These are phyloP conservation scores for Drosophila birchii DNA, from an alignment of 2,888 invertebrate genomes.

Conservation along the genomic window DNA sequence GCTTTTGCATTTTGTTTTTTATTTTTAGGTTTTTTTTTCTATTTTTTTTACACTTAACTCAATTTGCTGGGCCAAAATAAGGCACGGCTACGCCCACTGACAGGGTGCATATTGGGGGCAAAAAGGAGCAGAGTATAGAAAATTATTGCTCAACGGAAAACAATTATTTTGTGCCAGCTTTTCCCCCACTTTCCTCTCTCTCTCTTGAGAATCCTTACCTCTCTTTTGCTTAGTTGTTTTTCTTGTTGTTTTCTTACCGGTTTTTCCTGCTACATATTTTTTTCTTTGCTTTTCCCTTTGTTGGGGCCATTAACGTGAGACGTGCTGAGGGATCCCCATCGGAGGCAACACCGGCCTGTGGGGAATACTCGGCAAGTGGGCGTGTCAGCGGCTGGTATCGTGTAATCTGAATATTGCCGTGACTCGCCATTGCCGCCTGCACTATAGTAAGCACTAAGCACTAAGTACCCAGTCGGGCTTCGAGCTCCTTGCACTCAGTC, in stretches of 20 bases:
- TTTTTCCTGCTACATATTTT: neutral
- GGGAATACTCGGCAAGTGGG: conserved; percentile 19
- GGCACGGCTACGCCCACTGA: conserved; percentile 40
- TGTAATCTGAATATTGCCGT: conserved; percentile 72
- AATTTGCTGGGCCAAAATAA: conserved; percentile 55
- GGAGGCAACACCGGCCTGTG: neutral
- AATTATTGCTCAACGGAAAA: conserved; percentile 79
- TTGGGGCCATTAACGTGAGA: conserved; percentile 59
- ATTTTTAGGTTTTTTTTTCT: too few relatives aligned
- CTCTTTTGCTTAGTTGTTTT: neutral
- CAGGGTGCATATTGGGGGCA: conserved; percentile 29
- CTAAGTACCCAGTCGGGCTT: conserved; percentile 11
- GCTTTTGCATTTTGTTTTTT: conserved; percentile 22
- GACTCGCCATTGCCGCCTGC: conserved; percentile 56
- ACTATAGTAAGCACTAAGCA: conserved; percentile 11
- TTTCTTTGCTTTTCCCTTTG: neutral
- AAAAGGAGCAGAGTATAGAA: conserved; percentile 59
- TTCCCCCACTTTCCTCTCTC: neutral
- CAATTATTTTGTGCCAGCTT: conserved; percentile 71
- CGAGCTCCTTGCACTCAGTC: conserved; percentile 24
- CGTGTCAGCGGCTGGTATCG: conserved; percentile 38
- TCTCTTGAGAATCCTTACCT: neutral
- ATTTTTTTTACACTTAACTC: conserved; percentile 65
- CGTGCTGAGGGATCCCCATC: conserved; percentile 21
- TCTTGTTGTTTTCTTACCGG: neutral